A percentile compares a stretch with the other conserved stretches of the same genome.
Evolutionary conservation across 2,113 vertebrate species (phyloP).

Genomic region (Oplegnathus fasciatus): DNA sequence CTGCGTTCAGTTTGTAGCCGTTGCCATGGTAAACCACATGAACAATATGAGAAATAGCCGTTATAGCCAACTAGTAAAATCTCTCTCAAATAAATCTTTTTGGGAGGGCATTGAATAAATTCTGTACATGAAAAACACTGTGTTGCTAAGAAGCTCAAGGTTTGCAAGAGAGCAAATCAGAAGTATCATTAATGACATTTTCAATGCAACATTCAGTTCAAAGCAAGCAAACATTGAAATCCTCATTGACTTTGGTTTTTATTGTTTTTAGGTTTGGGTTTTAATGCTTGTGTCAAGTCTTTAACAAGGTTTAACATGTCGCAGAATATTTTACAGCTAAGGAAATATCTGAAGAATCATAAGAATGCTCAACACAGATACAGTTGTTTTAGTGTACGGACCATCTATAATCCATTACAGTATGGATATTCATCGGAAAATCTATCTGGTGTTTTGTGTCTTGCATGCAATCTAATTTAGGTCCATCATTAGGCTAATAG

Average conservation of each 20-base stretch:
- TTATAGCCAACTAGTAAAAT: background rate
- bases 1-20: background rate
- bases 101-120: background rate
- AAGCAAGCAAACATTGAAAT: background rate
- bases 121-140: background rate
- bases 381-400: background rate
- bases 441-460: background rate
- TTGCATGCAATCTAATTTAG: constrained; percentile 9
- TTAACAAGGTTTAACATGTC: background rate
- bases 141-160: background rate
- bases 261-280: background rate
- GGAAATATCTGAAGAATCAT: background rate
- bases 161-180: constrained; percentile 1
- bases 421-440: background rate
- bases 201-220: background rate
- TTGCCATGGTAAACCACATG: background rate
- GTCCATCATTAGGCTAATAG: background rate
- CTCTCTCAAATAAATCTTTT: background rate
- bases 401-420: constrained; percentile 4
- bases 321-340: background rate
- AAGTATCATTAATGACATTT: background rate
- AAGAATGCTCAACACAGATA: background rate
- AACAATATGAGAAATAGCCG: background rate
- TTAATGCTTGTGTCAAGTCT: background rate
- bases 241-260: background rate